Conservation (phyloP, 2,888 invertebrate genomes). For the Pheosia tremula region DNA sequence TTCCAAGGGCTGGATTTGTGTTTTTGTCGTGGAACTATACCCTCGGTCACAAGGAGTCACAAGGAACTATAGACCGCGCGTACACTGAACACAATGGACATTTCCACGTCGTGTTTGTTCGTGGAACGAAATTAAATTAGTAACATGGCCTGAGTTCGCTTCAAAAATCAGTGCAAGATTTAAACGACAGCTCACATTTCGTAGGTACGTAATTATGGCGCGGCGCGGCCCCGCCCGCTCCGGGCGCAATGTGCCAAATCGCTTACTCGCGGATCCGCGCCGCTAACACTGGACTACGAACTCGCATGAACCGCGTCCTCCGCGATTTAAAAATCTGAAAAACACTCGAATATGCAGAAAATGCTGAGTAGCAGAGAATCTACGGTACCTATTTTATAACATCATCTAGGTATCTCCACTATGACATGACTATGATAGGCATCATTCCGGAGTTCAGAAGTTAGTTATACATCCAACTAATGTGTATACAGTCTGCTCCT, state of each 20-base stretch:
- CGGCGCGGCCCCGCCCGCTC: constrained; percentile 62
- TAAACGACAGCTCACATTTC: constrained; percentile 79
- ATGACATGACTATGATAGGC: no score
- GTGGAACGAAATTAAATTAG: constrained; percentile 72
- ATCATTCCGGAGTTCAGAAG: no score
- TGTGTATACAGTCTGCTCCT: no score
- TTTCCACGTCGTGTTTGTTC: constrained; percentile 30
- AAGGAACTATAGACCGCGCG: constrained; percentile 15
- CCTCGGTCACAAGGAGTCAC: constrained; percentile 16
- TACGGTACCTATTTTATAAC: no score
- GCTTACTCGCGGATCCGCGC: constrained; percentile 73
- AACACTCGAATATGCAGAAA: no score
- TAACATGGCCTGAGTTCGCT: constrained; percentile 66
- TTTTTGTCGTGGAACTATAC: constrained; percentile 28
- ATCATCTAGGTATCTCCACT: no score
- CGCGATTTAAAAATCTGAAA: background rate
- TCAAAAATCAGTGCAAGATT: constrained; percentile 80
- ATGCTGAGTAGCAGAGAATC: no score
- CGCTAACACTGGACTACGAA: constrained; percentile 54
- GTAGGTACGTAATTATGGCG: constrained; percentile 79
- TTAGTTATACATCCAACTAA: no score
- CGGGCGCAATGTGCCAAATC: constrained; percentile 81
- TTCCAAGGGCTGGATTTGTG: constrained; percentile 21
- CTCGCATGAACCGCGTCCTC: background rate
- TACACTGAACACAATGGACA: constrained; percentile 32